Conservation (phyloP, 2,113 vertebrate genomes). For the Bubo scandiacus region DNA sequence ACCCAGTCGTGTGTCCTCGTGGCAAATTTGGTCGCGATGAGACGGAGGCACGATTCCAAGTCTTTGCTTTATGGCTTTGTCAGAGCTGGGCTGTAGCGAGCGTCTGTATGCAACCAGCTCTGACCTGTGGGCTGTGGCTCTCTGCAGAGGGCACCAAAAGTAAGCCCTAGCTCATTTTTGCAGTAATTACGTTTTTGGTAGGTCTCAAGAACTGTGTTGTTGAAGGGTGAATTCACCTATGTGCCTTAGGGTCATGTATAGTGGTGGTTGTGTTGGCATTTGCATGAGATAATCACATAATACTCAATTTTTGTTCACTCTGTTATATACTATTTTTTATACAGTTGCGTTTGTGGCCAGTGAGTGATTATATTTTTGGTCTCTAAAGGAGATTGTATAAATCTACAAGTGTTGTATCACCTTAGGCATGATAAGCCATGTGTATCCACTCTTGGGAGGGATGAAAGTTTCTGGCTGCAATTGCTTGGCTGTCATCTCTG, state of each 20-base stretch:
- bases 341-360: background rate
- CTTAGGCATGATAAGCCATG: background rate
- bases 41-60: background rate
- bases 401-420: background rate
- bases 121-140: background rate
- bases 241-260: background rate
- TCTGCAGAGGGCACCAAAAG: background rate
- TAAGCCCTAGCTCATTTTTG: background rate
- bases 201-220: background rate
- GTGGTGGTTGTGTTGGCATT: background rate
- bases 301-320: background rate
- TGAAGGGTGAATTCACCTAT: background rate
- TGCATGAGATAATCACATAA: background rate
- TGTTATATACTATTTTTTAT: background rate
- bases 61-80: background rate
- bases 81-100: background rate
- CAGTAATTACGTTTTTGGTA: background rate
- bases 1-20: rapidly evolving
- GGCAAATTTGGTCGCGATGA: background rate
- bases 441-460: background rate
- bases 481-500: background rate
- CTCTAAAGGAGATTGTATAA: background rate
- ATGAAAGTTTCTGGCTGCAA: background rate
- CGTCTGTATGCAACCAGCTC: background rate
- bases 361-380: background rate